These are phyloP conservation scores for Paratilapia polleni DNA, from an alignment of 2,113 vertebrate genomes.

Conservation along the genomic window DNA sequence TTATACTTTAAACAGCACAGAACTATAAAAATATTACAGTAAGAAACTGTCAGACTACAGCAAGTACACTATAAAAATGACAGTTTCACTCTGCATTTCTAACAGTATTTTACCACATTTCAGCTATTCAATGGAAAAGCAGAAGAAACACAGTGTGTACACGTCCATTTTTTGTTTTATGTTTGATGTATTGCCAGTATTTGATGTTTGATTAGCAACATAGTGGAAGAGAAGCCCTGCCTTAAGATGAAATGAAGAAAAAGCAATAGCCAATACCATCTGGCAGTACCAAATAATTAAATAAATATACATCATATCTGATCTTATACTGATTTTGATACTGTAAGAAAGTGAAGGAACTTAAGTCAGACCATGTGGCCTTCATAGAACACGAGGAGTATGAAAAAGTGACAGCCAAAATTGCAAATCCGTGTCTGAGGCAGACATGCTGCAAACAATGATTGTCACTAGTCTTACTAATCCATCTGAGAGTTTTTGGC, in stretches of 20 bases:
- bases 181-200: neutral
- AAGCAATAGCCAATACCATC: neutral
- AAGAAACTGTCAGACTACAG: no score
- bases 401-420: slow-evolving; percentile 4
- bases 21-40: no score
- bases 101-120: no score
- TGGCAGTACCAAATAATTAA: neutral
- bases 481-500: slow-evolving; percentile 20
- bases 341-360: neutral
- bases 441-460: neutral
- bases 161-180: neutral
- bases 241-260: neutral
- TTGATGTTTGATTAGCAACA: neutral
- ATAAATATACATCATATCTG: neutral
- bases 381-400: neutral
- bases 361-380: neutral
- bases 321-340: neutral
- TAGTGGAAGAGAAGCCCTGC: neutral
- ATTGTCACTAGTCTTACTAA: slow-evolving; percentile 11
- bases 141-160: no score
- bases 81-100: no score
- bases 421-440: neutral
- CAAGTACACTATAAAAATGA: no score
- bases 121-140: no score
- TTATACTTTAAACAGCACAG: no score